Evolutionary conservation across 2,113 vertebrate genomes (phyloP).

Genomic region (Apodemus sylvaticus): DNA sequence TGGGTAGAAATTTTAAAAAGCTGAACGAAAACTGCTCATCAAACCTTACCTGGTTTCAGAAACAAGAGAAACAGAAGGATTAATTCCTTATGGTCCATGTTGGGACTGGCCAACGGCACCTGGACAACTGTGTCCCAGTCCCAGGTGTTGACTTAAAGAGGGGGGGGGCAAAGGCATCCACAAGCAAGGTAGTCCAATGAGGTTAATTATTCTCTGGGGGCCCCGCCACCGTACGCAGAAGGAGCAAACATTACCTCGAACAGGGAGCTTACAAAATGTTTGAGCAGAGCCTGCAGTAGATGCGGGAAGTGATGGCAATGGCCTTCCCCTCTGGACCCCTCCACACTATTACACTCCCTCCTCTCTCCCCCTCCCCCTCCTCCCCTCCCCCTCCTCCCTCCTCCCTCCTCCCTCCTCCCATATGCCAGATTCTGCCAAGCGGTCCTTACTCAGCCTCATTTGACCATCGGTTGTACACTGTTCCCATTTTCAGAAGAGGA

Average conservation of each 20-base stretch:
- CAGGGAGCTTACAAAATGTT: constrained; percentile 79
- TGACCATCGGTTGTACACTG: too few relatives aligned
- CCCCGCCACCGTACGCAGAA: neutral
- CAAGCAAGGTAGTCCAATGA: constrained; percentile 58
- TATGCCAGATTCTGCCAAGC: neutral
- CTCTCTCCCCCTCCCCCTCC: rapidly evolving
- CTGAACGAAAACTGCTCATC: neutral
- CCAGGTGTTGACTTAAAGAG: constrained; percentile 74
- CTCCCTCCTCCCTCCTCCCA: too few relatives aligned
- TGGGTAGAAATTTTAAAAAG: neutral
- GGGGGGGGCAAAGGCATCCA: constrained; percentile 34
- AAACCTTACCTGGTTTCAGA: constrained; percentile 72
- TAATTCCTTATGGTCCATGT: constrained; percentile 66
- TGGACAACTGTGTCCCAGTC: constrained; percentile 45
- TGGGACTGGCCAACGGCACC: constrained; percentile 35
- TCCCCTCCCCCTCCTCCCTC: too few relatives aligned
- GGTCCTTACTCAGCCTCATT: rapidly evolving
- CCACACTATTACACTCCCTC: too few relatives aligned
- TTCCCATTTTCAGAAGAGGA: too few relatives aligned
- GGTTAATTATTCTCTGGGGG: constrained; percentile 84
- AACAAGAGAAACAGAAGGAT: constrained; percentile 77
- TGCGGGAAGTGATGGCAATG: constrained; percentile 51
- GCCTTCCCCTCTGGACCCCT: rapidly evolving
- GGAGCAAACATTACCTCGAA: constrained; percentile 78
- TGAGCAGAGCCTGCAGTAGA: constrained; percentile 21